These are phyloP conservation scores for Dermochelys coriacea DNA, from an alignment of 2,797 vertebrate species.

Conservation along the genomic window DNA sequence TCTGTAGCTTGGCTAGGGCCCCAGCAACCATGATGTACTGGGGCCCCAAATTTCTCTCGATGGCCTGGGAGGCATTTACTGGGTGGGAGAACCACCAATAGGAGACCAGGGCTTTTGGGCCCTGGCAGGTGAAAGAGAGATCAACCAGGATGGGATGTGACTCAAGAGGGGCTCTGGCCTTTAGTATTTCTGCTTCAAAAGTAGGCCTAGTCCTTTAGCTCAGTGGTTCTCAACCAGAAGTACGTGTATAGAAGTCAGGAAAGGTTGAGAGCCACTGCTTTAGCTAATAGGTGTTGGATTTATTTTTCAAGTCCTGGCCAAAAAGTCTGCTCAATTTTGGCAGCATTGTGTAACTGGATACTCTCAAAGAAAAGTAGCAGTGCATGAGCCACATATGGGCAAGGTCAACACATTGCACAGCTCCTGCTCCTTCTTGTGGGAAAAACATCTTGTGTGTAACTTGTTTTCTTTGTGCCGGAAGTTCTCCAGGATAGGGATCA, in stretches of 20 bases:
- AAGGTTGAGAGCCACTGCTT: neutral
- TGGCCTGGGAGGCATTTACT: neutral
- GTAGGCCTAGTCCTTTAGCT: neutral
- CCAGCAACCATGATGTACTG: neutral
- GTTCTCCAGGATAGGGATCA: neutral
- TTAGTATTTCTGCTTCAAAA: neutral
- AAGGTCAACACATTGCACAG: neutral
- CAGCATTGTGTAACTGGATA: fast-evolving
- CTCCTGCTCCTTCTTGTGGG: neutral
- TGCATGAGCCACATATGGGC: neutral
- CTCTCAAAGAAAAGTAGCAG: neutral
- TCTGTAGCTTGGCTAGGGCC: neutral
- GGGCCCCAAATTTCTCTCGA: neutral
- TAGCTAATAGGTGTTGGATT: neutral
- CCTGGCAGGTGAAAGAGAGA: neutral
- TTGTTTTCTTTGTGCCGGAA: neutral
- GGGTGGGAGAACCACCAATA: neutral
- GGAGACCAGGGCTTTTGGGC: neutral
- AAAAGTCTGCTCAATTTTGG: fast-evolving
- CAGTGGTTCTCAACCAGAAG: too few relatives aligned
- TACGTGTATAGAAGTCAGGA: too few relatives aligned
- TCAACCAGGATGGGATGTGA: neutral
- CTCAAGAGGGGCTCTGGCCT: neutral
- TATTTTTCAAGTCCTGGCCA: neutral
- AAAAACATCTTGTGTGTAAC: neutral